Evolutionary conservation across 1,140 invertebrate genomes (phyloP).

Genomic region (Ganaspis sp.): DNA sequence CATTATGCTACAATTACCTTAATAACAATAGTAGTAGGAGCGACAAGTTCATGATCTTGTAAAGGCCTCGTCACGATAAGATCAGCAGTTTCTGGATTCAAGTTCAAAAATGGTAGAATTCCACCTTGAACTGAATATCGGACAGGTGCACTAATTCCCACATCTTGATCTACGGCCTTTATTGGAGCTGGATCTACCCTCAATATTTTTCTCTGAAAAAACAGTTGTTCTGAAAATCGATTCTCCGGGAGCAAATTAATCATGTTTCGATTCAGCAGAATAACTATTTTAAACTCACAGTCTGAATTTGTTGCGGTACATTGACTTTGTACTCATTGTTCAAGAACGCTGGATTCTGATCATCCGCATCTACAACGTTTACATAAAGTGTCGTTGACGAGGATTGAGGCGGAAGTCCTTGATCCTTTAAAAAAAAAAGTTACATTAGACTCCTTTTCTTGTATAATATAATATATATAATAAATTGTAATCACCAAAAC

Average conservation of each 20-base stretch:
- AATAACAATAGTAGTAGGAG: conserved; percentile 86
- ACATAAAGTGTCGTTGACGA: conserved; percentile 86
- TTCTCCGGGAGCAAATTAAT: conserved; percentile 10
- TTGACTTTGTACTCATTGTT: conserved; percentile 86
- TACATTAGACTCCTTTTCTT: not conserved
- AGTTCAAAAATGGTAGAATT: conserved; percentile 70
- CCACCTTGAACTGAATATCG: conserved; percentile 79
- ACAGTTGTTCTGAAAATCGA: not conserved
- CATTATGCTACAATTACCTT: no score
- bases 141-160: conserved; percentile 86
- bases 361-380: conserved; percentile 92
- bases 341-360: conserved; percentile 91
- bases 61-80: conserved; percentile 80
- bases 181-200: conserved; percentile 80
- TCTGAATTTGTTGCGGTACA: conserved; percentile 79
- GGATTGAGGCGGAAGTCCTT: conserved; percentile 86
- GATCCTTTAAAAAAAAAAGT: conserved; percentile 78
- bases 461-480: no score
- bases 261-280: conserved; percentile 4
- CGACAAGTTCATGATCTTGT: conserved; percentile 79
- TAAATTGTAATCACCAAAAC: no score
- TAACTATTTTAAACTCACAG: conserved; percentile 31
- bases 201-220: conserved; percentile 78
- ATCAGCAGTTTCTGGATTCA: conserved; percentile 80
- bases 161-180: conserved; percentile 87